These are phyloP conservation scores for Serripes groenlandicus DNA, from an alignment of 2,888 invertebrate species.

Conservation along the genomic window DNA sequence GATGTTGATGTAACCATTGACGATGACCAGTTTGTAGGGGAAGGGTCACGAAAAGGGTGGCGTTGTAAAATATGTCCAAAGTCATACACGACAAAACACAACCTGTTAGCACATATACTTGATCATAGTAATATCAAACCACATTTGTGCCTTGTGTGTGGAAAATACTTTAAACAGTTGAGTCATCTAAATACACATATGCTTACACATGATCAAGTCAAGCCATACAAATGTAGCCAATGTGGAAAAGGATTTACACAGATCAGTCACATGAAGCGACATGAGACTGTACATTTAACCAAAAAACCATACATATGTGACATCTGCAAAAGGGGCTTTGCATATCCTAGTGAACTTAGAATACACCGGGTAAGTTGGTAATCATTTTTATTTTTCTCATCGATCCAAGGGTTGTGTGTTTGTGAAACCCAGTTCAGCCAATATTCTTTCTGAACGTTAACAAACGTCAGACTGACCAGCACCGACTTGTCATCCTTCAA, in stretches of 20 bases:
- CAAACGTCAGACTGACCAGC: too few relatives aligned
- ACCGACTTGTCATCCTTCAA: too few relatives aligned
- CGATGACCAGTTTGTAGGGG: constrained; percentile 82
- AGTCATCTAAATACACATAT: constrained; percentile 86
- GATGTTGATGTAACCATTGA: constrained; percentile 84
- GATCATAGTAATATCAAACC: constrained; percentile 86
- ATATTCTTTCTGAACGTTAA: too few relatives aligned
- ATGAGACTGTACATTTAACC: constrained; percentile 84
- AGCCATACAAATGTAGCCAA: constrained; percentile 83
- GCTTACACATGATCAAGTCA: constrained; percentile 85
- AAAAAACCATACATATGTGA: constrained; percentile 82
- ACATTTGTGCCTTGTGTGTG: constrained; percentile 85
- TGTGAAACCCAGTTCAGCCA: too few relatives aligned
- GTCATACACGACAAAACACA: constrained; percentile 86
- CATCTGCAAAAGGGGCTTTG: constrained; percentile 83
- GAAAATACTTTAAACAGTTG: constrained; percentile 86
- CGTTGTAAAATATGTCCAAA: constrained; percentile 85
- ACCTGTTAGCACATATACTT: constrained; percentile 85
- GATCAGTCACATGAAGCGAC: constrained; percentile 85
- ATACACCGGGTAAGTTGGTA: constrained; percentile 77
- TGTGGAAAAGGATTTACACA: constrained; percentile 86
- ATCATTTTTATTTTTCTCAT: too few relatives aligned
- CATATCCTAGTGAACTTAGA: constrained; percentile 83
- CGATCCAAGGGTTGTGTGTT: too few relatives aligned
- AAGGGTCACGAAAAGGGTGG: constrained; percentile 84